phyloP scores from a whole-genome alignment of 1,140 invertebrate genomes.

The Drosophila watanabei region DNA sequence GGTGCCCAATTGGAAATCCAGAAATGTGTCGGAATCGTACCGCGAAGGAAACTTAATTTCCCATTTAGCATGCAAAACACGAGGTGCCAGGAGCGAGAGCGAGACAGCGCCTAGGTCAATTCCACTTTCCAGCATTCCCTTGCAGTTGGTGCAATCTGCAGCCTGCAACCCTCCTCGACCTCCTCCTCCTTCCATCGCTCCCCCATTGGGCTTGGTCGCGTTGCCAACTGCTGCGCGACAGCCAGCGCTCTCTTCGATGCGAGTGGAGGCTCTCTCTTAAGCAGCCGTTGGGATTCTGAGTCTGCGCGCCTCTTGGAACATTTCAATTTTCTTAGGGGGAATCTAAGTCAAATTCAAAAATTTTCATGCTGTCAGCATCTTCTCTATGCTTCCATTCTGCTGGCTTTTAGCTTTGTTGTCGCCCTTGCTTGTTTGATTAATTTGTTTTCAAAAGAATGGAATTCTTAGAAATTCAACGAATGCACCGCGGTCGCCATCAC shows the following conservation, averaged over 20 bases:
- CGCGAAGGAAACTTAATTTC: conserved; percentile 19
- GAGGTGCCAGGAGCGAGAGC: conserved; percentile 6
- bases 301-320: conserved; percentile 40
- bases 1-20: conserved; percentile 56
- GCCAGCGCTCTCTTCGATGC: neutral
- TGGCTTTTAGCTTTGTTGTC: conserved; percentile 65
- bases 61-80: conserved; percentile 33
- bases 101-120: conserved; percentile 39
- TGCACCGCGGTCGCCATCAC: conserved; percentile 43
- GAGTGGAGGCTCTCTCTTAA: conserved; percentile 22
- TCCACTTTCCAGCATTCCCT: conserved; percentile 53
- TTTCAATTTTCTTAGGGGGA: conserved; percentile 18
- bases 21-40: conserved; percentile 24
- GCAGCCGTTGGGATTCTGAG: conserved; percentile 24
- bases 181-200: neutral
- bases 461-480: conserved; percentile 73
- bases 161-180: neutral
- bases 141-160: conserved; percentile 42
- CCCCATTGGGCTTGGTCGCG: conserved; percentile 1
- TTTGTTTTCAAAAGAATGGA: conserved; percentile 75
- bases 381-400: conserved; percentile 31
- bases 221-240: conserved; percentile 18
- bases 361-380: conserved; percentile 53
- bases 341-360: conserved; percentile 18
- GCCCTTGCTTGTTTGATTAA: conserved; percentile 72